Evolutionary conservation across 2,888 invertebrate genomes (phyloP), one percentile per base, ranked within the genome.

Genomic region (Leuctra nigra): DNA sequence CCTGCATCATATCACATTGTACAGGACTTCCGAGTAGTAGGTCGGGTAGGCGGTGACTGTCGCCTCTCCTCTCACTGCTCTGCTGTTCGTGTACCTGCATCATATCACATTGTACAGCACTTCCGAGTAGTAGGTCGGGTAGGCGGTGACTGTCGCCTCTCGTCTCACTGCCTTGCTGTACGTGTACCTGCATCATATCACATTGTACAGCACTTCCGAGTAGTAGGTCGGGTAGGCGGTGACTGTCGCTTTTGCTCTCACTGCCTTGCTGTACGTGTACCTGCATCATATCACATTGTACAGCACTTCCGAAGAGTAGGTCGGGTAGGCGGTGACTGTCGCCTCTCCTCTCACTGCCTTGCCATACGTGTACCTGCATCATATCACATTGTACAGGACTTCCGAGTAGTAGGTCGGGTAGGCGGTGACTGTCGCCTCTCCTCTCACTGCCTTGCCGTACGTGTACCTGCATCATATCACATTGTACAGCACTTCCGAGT

Each of bases 81-180:
- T 83, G 0, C 93, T 94, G 68, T 88, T 90, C 55, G 87, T 87
- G 68, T 92, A 91, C 63, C 90, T 90, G 64, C 6, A 55, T 48
- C 22, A 16, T 41, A n/a, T n/a, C 4, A 18, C n/a, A 41, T 41
- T 9, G 9, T 90, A 89, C 44, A 90, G 78, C 0, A 87, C 79
- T 0, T 83, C 82, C 1, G 91, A 88, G 71, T 83, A 87, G 66
- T 87, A 86, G 14, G 86, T 86, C 1, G 93, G 91, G 68, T 87
- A 90, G 0, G 89, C 86, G 3, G 90, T 87, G 53, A 95, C 76
- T 0, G 89, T 88, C 1, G 88, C 84, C 68, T 90, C 87, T 9
- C 95, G 95, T 69, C 83, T 84, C 0, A 95, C 91, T 50, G 90
- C 84, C 65, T 88, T 83, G 0, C 93, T 94, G 68, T 88, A 90